Evolutionary conservation across 2,113 vertebrate genomes (phyloP), one percentile per base, ranked within the genome.

Genomic region (Baryphthengus martii): DNA sequence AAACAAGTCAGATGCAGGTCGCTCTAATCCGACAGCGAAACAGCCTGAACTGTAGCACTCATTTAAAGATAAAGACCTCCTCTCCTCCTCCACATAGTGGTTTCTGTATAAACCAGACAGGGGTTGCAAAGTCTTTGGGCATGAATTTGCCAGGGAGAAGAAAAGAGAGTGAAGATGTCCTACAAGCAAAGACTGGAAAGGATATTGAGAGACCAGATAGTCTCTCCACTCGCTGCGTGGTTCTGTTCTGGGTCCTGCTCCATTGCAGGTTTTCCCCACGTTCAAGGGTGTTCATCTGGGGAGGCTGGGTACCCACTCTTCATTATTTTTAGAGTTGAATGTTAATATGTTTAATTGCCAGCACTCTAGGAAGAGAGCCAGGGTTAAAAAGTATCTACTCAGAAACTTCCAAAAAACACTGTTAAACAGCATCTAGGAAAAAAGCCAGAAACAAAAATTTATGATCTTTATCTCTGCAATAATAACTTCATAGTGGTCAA

Each of bases 391-490:
- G 61, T 90, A 91, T 93, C 90, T 88, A 25, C 91, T 82, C 95
- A 89, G 90, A 80, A 96, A 84, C 65, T 96, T 86, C 95, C 96
- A 94, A 96, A 88, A 96, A 95, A 79, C 56, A 74, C 85, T 93
- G 72, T 92, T 97, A 88, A 96, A 93, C 92, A 95, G 94, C 90
- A 94, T 94, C 82, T 94, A 95, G 96, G 94, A 92, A 91, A 92
- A 91, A 80, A 95, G 90, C 94, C 94, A 97, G 90, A 52, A 86
- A 79, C 67, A 80, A 82, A 89, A 95, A 96, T 44, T 84, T 87
- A 95, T 80, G 90, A 93, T 92, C 78, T 84, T 96, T 95, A 95
- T 93, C 93, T 93, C 74, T 89, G 86, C 75, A 94, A 85, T 88
- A 96, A 94, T 86, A 89, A 92, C 86, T 89, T 89, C 94, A 82